Evolutionary conservation across 23 tunicate species (phyloP).

Genomic region (Styela plicata): DNA sequence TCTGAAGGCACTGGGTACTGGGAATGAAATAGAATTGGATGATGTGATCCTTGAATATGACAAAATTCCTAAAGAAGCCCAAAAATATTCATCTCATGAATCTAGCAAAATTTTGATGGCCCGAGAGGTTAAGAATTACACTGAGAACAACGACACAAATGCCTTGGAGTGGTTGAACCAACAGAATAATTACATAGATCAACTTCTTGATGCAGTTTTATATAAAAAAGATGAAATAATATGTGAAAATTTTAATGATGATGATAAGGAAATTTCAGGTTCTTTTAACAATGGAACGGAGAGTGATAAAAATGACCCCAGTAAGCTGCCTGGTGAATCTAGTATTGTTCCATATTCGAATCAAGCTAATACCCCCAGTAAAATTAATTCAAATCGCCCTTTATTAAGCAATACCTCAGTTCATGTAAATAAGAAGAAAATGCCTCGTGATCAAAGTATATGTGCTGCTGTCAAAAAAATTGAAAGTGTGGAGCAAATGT

Average conservation of each 20-base stretch:
- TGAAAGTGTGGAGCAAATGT: background rate
- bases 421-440: background rate
- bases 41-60: background rate
- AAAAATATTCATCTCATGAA: background rate
- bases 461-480: background rate
- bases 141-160: background rate
- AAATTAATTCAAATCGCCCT: too few species aligned
- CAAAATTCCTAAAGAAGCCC: background rate
- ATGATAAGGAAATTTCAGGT: too few species aligned
- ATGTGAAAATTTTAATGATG: too few species aligned
- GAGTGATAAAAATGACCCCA: too few species aligned
- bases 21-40: background rate
- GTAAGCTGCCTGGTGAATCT: too few species aligned
- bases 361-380: too few species aligned
- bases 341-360: too few species aligned
- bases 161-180: background rate
- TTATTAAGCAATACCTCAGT: too few species aligned
- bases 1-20: background rate
- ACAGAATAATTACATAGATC: background rate
- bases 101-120: background rate
- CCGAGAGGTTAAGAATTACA: background rate
- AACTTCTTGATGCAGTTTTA: background rate
- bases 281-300: too few species aligned
- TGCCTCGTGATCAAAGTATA: background rate
- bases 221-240: background rate